Evolutionary conservation across 2,113 vertebrate species (phyloP), one percentile per base, ranked within the genome.

Genomic region (Calonectris borealis): DNA sequence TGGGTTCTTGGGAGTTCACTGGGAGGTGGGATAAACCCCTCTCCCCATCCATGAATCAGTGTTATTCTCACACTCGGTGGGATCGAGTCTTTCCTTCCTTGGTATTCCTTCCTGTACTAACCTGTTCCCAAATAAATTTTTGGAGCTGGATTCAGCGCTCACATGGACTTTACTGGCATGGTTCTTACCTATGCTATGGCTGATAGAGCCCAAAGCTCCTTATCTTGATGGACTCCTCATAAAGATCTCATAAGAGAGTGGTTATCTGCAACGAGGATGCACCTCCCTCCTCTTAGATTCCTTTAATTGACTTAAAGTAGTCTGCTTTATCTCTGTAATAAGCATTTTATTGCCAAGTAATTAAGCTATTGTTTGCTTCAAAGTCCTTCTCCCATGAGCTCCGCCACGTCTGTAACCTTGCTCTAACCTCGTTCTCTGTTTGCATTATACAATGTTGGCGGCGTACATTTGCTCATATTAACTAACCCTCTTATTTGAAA

Each of bases 401-500:
- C 58, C 0, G 1, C 38, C 73, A 48, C 7, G 26, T 79, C 92
- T 3, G 0, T 88, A 92, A 75, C 88, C 76, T 87, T 82, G 65
- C 88, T 79, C 44, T 88, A 46, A 87, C 66, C 96, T 75, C 66
- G 0, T 5, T 34, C 91, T 70, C 69, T 26, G 40, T 71, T 69
- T 94, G 78, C 81, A 13, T 86, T 83, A 44, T 27, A 27, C 70
- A 15, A 2, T 21, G 78, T 57, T 54, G 62, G 38, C 3, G 3
- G 36, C 1, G 7, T 27, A 46, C 66, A 11, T 65, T 65, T 55
- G 80, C 81, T 94, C 90, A 22, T 88, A 52, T 86, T 97, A 96
- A 98, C 94, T 69, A 78, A 20, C 87, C 11, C 68, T 97, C 91
- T 97, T 16, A 1, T 97, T 95, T 87, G 75, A 26, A 94, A 98